Base-by-base conservation (phyloP, 2,888 invertebrate genomes). In the Toxonevra muliebris region DNA sequence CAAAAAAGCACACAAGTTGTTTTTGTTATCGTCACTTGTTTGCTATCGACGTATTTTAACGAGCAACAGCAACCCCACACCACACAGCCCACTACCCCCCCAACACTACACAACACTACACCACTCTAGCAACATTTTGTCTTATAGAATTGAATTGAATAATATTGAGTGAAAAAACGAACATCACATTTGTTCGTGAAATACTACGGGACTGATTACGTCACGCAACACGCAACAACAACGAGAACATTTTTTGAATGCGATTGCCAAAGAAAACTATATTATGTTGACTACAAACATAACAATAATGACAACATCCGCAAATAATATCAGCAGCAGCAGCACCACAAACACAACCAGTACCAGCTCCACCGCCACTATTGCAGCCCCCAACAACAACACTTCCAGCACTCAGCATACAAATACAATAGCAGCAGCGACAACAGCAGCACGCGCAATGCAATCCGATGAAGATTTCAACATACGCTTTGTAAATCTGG, bases 401-500 rank as follows among this genome's bases (percentile, higher is more conserved):
- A 42, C 66, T 10, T 61, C 65, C 75, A 65, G 69, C 43, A 15
- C 75, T 66, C 65, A 57, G 45, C 61, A 48, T 43, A 65, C 54
- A 30, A 53, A 54, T 48, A 20, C 60, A 13, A 48, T 59, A 40
- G 42, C 54, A n/a, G 52, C 54, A n/a, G 52, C 68, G 41, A 41
- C 42, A 2, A 53, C 55, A 40, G 65, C 63, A 62, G 20, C 76
- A 70, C 80, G 82, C 66, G 81, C 80, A 68, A 87, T 87, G 86
- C 85, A 82, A 73, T 86, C 87, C 71, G 85, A 86, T 73, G 86
- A 86, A 71, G 82, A 84, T 68, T 81, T 86, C 67, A 86, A 87
- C 80, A 84, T 85, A 53, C 80, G 83, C 55, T 87, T 87, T 72
- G 87, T 87, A 71, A 86, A 86, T 76, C 84, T 87, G 72, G 83